These are phyloP conservation scores for Pristionchus maxplancki DNA, from an alignment of 2,888 invertebrate genomes.

Conservation along the genomic window DNA sequence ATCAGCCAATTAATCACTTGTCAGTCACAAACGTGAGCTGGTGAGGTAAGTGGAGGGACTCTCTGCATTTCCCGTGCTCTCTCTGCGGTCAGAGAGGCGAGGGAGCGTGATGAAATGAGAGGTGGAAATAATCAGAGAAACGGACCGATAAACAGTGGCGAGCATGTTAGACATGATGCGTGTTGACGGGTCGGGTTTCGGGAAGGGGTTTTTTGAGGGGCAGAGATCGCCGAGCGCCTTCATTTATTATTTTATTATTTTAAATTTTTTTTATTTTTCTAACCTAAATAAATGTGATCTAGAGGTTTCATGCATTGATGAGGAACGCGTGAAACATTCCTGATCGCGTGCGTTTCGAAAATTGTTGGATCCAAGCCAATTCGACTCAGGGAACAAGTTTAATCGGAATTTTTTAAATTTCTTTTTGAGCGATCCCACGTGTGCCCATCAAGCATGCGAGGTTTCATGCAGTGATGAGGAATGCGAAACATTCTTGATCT, in stretches of 20 bases:
- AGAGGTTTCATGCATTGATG: background rate
- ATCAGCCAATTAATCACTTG: constrained; percentile 29
- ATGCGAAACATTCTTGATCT: no score
- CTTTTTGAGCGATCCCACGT: no score
- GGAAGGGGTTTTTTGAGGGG: background rate
- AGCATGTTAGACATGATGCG: background rate
- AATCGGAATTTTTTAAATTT: no score
- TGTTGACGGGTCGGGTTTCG: background rate
- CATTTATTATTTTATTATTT: background rate
- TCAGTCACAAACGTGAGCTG: background rate
- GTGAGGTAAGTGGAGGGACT: background rate
- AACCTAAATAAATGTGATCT: no score
- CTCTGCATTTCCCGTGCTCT: background rate
- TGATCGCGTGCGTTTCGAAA: background rate
- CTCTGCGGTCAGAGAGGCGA: background rate
- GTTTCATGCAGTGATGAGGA: no score
- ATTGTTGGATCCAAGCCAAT: no score
- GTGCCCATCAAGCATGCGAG: no score
- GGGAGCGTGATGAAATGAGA: background rate
- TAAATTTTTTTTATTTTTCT: background rate
- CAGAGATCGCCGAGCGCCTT: background rate
- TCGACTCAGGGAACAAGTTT: no score
- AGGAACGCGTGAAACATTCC: background rate
- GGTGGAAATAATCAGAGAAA: background rate
- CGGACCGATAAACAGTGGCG: background rate